Evolutionary conservation across 2,888 invertebrate genomes (phyloP).

Genomic region (Leucophenga montana): DNA sequence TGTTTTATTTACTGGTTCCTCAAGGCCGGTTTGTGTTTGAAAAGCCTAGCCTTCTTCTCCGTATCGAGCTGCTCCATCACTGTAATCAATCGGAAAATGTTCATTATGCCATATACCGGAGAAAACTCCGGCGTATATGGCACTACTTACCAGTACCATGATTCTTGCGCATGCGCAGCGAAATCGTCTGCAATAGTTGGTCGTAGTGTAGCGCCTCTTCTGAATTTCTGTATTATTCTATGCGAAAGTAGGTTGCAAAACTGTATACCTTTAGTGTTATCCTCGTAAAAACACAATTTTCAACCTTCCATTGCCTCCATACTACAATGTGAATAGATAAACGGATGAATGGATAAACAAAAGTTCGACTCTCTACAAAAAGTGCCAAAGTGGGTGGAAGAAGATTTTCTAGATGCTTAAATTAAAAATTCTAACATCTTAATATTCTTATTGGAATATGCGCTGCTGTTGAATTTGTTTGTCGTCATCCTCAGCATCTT

Average conservation of each 20-base stretch:
- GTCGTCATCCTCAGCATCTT: neutral
- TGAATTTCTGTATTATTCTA: no score
- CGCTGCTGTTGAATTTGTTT: neutral
- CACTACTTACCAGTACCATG: constrained; percentile 59
- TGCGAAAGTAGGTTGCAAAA: no score
- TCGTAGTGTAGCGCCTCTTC: constrained; percentile 83
- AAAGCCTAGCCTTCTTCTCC: constrained; percentile 78
- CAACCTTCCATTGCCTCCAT: no score
- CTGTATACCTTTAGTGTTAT: no score
- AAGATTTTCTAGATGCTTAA: neutral
- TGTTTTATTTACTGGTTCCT: no score
- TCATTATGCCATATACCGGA: constrained; percentile 28
- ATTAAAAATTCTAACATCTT: neutral
- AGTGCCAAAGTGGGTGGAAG: neutral
- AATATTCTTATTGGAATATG: neutral
- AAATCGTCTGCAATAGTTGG: constrained; percentile 80
- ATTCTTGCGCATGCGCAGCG: constrained; percentile 77
- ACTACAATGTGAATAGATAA: no score
- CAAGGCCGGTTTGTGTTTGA: constrained; percentile 78
- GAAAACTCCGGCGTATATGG: neutral
- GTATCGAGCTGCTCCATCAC: constrained; percentile 74
- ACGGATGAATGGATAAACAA: no score
- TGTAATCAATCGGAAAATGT: constrained; percentile 40
- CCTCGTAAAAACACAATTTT: no score
- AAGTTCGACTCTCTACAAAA: no score